Evolutionary conservation across 2,888 invertebrate species (phyloP).

Genomic region (Tipula unca): DNA sequence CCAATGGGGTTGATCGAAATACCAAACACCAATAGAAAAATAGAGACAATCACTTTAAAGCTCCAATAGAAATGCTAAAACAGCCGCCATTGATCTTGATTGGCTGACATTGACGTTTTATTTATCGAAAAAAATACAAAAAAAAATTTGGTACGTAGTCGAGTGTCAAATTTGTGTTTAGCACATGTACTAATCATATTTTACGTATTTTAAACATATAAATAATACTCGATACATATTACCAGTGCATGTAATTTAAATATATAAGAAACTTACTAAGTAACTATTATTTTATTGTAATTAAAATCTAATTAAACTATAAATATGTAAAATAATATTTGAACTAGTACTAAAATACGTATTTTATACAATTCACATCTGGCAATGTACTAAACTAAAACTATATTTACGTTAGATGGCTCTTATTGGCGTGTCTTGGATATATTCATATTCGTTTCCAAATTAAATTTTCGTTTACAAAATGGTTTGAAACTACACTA

Average conservation of each 20-base stretch:
- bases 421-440: background rate
- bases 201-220: background rate
- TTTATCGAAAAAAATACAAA: conserved; percentile 1
- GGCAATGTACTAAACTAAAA: background rate
- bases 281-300: background rate
- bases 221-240: background rate
- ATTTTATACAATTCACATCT: background rate
- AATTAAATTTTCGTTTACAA: background rate
- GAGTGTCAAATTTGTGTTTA: background rate
- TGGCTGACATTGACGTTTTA: conserved; percentile 29
- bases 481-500: background rate
- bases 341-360: background rate
- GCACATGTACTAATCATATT: background rate
- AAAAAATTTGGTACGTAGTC: background rate
- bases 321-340: background rate
- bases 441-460: background rate
- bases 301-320: background rate
- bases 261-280: background rate
- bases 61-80: conserved; percentile 32
- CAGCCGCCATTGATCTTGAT: conserved; percentile 32
- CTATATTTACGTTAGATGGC: background rate
- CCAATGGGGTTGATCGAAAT: conserved; percentile 24
- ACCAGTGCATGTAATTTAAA: background rate
- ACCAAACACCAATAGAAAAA: conserved; percentile 21
- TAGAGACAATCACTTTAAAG: conserved; percentile 19